A percentile compares a stretch with the other conserved stretches of the same genome.
Conservation (phyloP, 1,140 invertebrate species). For the Pseudomyrmex gracilis region DNA sequence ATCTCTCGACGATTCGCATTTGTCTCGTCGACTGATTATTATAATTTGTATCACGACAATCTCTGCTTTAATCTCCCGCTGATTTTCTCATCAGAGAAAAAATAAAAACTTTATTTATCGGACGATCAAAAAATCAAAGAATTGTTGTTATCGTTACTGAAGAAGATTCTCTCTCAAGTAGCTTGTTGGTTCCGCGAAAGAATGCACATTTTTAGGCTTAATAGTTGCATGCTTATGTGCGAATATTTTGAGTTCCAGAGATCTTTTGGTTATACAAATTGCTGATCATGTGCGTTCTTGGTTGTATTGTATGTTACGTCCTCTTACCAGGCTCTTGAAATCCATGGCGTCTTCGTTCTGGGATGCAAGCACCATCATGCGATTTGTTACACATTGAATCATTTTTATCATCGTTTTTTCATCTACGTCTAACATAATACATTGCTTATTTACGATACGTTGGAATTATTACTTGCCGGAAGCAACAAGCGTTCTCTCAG, state of each 20-base stretch:
- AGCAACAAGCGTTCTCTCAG: constrained; percentile 30
- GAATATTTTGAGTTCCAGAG: constrained; percentile 54
- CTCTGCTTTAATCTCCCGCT: constrained; percentile 24
- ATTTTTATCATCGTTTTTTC: constrained; percentile 49
- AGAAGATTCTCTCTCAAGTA: background rate
- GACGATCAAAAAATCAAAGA: background rate
- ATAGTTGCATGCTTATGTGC: constrained; percentile 49
- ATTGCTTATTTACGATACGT: constrained; percentile 26
- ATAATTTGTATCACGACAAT: constrained; percentile 39
- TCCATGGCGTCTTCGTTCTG: constrained; percentile 56
- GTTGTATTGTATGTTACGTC: constrained; percentile 41
- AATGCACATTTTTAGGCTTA: constrained; percentile 43
- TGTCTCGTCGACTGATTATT: constrained; percentile 35
- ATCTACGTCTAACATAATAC: constrained; percentile 51
- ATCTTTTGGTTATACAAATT: constrained; percentile 55
- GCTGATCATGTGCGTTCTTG: constrained; percentile 46
- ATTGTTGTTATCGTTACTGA: background rate
- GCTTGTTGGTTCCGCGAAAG: constrained; percentile 43
- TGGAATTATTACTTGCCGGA: constrained; percentile 17
- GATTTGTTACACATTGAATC: constrained; percentile 49
- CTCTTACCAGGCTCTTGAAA: constrained; percentile 44
- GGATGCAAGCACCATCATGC: constrained; percentile 54
- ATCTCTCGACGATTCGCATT: constrained; percentile 36
- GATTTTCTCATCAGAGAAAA: constrained; percentile 16
- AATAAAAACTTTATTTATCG: constrained; percentile 44